phyloP scores from a whole-genome alignment of 1,140 invertebrate genomes.

The Lepidostoma basale region DNA sequence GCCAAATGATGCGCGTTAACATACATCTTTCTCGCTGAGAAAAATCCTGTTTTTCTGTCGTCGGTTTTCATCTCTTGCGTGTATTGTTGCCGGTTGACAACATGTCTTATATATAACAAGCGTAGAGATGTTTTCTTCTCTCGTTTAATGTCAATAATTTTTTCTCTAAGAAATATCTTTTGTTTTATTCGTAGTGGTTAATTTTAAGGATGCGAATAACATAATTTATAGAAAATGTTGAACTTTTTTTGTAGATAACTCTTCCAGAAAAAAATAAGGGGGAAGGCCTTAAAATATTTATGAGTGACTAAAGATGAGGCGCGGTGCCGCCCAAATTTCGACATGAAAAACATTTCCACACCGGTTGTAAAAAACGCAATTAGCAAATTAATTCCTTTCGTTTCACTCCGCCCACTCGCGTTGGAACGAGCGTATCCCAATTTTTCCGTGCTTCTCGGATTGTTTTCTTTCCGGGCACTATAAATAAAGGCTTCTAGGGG shows the following conservation, averaged over 20 bases:
- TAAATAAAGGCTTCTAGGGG: conserved; percentile 27
- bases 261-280: neutral
- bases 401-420: conserved; percentile 34
- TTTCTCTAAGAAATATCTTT: too few species aligned
- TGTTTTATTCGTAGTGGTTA: too few species aligned
- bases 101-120: neutral
- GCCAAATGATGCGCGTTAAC: conserved; percentile 40
- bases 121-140: too few species aligned
- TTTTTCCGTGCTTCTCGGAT: conserved; percentile 28
- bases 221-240: too few species aligned
- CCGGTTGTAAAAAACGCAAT: conserved; percentile 44
- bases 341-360: conserved; percentile 38
- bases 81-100: neutral
- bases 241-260: too few species aligned
- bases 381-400: conserved; percentile 46
- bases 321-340: conserved; percentile 40
- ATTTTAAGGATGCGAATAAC: too few species aligned
- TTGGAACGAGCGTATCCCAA: conserved; percentile 27
- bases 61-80: neutral
- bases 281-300: conserved; percentile 18
- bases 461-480: conserved; percentile 28
- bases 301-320: conserved; percentile 36
- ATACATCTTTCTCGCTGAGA: conserved; percentile 9
- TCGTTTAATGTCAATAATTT: too few species aligned
- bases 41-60: neutral